Conservation (phyloP, 1,140 invertebrate species). For the Bombyx mandarina region DNA sequence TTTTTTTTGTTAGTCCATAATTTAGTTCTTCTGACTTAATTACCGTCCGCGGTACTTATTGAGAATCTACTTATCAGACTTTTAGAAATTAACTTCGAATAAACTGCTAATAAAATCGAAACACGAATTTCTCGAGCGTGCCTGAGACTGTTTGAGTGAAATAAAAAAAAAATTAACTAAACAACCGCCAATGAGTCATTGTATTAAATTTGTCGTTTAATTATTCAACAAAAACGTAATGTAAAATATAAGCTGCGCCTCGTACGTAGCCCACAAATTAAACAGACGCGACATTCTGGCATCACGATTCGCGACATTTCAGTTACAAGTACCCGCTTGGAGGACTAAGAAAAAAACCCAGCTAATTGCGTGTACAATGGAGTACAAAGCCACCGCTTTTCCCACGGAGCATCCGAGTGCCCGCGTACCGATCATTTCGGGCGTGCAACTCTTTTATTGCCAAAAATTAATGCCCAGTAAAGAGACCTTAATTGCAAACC, state of each 20-base stretch:
- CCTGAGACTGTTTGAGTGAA: too few relatives aligned
- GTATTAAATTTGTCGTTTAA: slow-evolving; percentile 29
- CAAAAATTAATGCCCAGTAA: slow-evolving; percentile 69
- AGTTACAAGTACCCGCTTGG: slow-evolving; percentile 41
- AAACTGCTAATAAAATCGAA: too few relatives aligned
- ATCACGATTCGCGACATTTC: slow-evolving; percentile 55
- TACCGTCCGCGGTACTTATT: too few relatives aligned
- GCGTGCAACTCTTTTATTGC: slow-evolving; percentile 65
- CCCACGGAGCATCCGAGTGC: slow-evolving; percentile 53
- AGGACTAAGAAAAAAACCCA: slow-evolving; percentile 36
- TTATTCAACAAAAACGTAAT: slow-evolving; percentile 1
- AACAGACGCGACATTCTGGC: slow-evolving; percentile 44
- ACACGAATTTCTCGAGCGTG: too few relatives aligned
- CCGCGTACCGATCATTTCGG: slow-evolving; percentile 55
- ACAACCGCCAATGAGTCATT: slow-evolving; percentile 13
- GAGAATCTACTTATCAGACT: too few relatives aligned
- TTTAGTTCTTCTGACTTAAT: too few relatives aligned
- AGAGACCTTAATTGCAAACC: slow-evolving; percentile 58
- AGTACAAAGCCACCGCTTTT: slow-evolving; percentile 61
- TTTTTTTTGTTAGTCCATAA: too few relatives aligned
- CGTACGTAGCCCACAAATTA: slow-evolving; percentile 33
- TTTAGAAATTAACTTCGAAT: too few relatives aligned
- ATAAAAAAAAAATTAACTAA: too few relatives aligned
- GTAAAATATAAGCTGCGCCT: slow-evolving; percentile 25
- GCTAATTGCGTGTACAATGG: slow-evolving; percentile 65